These are phyloP conservation scores for Podocnemis expansa DNA, from an alignment of 2,113 vertebrate genomes.

Conservation along the genomic window DNA sequence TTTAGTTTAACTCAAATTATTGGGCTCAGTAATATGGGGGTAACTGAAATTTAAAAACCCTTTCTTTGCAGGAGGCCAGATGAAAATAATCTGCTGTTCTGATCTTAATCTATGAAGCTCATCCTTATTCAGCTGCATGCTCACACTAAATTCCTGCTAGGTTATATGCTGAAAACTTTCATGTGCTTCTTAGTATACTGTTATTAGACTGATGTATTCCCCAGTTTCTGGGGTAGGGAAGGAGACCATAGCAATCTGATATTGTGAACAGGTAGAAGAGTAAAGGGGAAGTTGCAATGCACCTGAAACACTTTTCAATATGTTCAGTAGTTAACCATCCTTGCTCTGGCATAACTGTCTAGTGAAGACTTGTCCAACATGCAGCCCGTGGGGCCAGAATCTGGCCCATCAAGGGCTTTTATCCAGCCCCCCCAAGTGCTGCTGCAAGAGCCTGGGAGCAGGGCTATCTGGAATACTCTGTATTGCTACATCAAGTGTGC, in stretches of 20 bases:
- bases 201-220: neutral
- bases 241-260: neutral
- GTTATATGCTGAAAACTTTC: neutral
- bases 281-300: neutral
- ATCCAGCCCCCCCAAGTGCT: no score
- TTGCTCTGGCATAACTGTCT: neutral
- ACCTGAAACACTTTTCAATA: neutral
- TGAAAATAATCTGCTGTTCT: neutral
- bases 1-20: neutral
- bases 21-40: neutral
- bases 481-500: no score
- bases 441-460: no score
- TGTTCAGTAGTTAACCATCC: neutral
- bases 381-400: no score
- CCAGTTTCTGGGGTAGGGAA: neutral
- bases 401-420: no score
- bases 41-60: neutral
- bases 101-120: neutral
- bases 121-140: no score
- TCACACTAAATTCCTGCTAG: neutral
- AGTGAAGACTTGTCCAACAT: no score
- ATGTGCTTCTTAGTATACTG: neutral
- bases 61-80: neutral
- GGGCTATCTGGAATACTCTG: no score
- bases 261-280: neutral